phyloP scores from a whole-genome alignment of 1,140 invertebrate genomes.

The Neodiprion lecontei region DNA sequence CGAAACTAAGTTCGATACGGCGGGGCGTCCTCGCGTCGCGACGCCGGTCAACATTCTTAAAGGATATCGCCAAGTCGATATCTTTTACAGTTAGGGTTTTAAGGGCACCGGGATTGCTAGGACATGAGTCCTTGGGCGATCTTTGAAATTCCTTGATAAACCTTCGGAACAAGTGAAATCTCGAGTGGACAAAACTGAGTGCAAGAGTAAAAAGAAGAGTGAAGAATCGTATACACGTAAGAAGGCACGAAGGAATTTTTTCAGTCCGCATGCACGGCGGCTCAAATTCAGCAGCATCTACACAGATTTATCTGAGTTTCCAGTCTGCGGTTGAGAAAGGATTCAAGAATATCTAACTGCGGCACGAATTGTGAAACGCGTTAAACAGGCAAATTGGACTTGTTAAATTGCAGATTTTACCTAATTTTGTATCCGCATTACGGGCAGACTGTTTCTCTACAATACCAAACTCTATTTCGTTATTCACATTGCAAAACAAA shows the following conservation, averaged over 20 bases:
- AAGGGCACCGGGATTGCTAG: background rate
- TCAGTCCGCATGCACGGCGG: background rate
- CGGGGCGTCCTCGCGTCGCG: background rate
- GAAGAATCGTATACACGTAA: background rate
- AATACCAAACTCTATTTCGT: too few relatives aligned
- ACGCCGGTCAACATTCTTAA: background rate
- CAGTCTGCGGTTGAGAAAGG: too few relatives aligned
- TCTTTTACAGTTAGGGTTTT: constrained; percentile 1
- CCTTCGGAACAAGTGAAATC: background rate
- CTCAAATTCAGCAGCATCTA: too few relatives aligned
- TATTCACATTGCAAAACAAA: too few relatives aligned
- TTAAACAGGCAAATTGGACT: too few relatives aligned
- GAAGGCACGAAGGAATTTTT: background rate
- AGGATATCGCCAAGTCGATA: background rate
- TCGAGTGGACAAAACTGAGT: background rate
- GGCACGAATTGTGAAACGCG: too few relatives aligned
- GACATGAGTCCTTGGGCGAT: constrained; percentile 6
- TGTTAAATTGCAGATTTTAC: too few relatives aligned
- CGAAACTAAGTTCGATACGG: background rate
- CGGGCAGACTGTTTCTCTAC: too few relatives aligned
- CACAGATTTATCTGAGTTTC: too few relatives aligned
- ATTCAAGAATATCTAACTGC: too few relatives aligned
- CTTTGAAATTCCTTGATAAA: constrained; percentile 6
- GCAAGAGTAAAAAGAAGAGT: too few relatives aligned
- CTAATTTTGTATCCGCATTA: too few relatives aligned